Conservation (phyloP, 2,797 vertebrate genomes). For the Syngnathus acus region DNA sequence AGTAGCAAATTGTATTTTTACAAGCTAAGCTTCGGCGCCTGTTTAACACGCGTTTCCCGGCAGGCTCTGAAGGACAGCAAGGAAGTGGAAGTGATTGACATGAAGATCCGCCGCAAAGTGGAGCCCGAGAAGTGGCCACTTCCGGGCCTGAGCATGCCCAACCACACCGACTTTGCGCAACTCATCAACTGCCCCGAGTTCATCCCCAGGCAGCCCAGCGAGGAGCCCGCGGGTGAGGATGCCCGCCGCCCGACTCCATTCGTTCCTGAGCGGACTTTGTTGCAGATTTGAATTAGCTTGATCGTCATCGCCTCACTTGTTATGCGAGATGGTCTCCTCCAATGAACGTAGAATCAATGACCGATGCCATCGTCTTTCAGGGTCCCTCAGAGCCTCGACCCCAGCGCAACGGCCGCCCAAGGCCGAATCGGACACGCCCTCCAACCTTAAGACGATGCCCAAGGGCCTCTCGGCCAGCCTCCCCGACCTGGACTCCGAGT, state of each 20-base stretch:
- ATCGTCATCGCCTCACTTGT: too few species aligned
- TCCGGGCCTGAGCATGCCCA: constrained; percentile 75
- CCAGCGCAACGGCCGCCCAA: constrained; percentile 65
- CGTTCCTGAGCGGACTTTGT: too few species aligned
- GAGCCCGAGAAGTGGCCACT: constrained; percentile 93
- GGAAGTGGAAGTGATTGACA: constrained; percentile 89
- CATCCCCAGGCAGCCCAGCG: constrained; percentile 79
- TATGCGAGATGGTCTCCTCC: too few species aligned
- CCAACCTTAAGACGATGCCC: constrained; percentile 93
- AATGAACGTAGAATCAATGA: not conserved
- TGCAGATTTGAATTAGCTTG: too few species aligned
- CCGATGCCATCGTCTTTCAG: constrained; percentile 37
- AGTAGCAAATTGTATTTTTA: not conserved
- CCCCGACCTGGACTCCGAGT: constrained; percentile 93
- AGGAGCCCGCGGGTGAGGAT: constrained; percentile 62
- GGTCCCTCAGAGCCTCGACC: constrained; percentile 73
- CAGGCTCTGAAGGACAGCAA: constrained; percentile 94
- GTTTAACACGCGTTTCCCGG: not conserved
- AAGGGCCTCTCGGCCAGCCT: constrained; percentile 93
- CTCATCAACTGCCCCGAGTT: constrained; percentile 97
- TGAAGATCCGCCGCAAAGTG: constrained; percentile 91
- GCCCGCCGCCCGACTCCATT: not conserved
- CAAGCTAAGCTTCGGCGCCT: too few species aligned
- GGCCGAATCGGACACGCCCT: constrained; percentile 72
- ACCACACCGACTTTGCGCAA: constrained; percentile 92